A percentile compares a stretch with the other conserved stretches of the same genome.
These are phyloP conservation scores for Poeciliopsis infans DNA, from an alignment of 2,797 vertebrate genomes.

Conservation along the genomic window DNA sequence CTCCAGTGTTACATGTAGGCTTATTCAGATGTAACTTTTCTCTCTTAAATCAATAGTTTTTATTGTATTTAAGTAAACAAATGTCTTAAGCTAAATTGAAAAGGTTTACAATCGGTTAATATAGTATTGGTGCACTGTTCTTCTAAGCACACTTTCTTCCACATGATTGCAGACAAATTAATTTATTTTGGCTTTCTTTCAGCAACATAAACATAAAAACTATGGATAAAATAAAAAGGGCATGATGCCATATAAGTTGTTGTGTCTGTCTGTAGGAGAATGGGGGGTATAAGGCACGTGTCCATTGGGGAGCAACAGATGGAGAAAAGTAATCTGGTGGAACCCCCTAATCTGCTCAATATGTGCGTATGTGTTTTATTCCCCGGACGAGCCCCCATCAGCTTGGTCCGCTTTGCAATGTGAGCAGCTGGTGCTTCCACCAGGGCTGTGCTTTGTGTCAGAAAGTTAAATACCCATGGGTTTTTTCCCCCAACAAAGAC, in stretches of 20 bases:
- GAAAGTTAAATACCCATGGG: conserved; percentile 54
- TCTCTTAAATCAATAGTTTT: background rate
- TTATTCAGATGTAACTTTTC: background rate
- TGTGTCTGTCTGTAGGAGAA: conserved; percentile 3
- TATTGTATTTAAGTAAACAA: background rate
- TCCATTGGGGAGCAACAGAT: conserved; percentile 60
- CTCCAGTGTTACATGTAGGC: background rate
- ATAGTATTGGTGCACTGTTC: background rate
- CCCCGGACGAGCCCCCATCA: conserved; percentile 65
- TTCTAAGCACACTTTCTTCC: background rate
- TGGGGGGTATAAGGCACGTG: conserved; percentile 31
- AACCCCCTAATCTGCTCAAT: conserved; percentile 68
- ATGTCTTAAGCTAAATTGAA: background rate
- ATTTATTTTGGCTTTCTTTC: background rate
- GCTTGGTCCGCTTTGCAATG: conserved; percentile 48
- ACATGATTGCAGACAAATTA: background rate
- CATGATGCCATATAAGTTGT: conserved; percentile 10
- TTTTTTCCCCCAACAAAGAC: background rate
- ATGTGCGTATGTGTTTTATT: conserved; percentile 27
- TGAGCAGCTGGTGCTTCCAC: conserved; percentile 35
- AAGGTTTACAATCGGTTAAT: background rate
- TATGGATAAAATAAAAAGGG: background rate
- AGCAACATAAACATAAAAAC: background rate
- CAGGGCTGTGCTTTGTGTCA: conserved; percentile 47
- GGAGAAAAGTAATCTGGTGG: conserved; percentile 68